These are phyloP conservation scores for Hyla sarda DNA, from an alignment of 2,113 vertebrate species.

Conservation along the genomic window DNA sequence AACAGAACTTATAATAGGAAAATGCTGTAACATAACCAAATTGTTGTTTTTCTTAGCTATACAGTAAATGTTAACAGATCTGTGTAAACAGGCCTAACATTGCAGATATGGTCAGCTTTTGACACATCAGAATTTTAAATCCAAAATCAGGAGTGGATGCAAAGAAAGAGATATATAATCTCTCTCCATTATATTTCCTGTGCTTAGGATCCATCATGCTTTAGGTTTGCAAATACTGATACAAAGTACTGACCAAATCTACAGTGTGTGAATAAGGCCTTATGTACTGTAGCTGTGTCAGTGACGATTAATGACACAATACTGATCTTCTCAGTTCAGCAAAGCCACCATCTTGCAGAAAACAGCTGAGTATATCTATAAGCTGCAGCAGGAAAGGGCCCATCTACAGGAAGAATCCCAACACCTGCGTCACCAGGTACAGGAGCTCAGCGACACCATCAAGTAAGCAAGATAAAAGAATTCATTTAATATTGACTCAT, in stretches of 20 bases:
- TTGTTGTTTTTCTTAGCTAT: too few relatives aligned
- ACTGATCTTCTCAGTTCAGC: constrained; percentile 81
- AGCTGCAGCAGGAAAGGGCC: constrained; percentile 92
- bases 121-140: too few relatives aligned
- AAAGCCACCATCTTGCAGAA: constrained; percentile 96
- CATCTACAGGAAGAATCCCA: constrained; percentile 92
- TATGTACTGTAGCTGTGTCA: background rate
- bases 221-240: too few relatives aligned
- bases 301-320: background rate
- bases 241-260: background rate
- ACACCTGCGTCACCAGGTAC: constrained; percentile 86
- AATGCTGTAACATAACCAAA: too few relatives aligned
- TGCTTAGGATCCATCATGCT: too few relatives aligned
- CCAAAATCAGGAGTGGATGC: too few relatives aligned
- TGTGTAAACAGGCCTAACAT: too few relatives aligned
- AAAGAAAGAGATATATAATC: too few relatives aligned
- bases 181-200: too few relatives aligned
- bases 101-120: too few relatives aligned
- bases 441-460: constrained; percentile 89
- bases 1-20: too few relatives aligned
- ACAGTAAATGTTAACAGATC: too few relatives aligned
- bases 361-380: constrained; percentile 91
- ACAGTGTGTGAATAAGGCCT: background rate
- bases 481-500: background rate
- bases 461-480: constrained; percentile 74